A percentile compares a stretch with the other conserved stretches of the same genome.
These are phyloP conservation scores for Eustalomyia histrio DNA, from an alignment of 2,888 invertebrate genomes.

Conservation along the genomic window DNA sequence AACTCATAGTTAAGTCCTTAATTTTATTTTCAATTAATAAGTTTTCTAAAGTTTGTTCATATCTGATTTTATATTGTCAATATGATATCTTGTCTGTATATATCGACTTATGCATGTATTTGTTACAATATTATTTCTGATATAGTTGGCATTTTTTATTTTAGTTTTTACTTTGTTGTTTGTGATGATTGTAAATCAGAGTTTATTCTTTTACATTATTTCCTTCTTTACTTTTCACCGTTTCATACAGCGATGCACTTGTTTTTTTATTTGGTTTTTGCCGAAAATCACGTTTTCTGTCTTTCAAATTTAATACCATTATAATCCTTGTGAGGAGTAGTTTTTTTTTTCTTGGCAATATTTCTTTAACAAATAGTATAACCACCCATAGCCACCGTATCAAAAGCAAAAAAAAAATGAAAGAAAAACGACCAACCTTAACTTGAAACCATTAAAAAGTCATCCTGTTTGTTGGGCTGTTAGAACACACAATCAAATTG, in stretches of 20 bases:
- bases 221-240: slow-evolving; percentile 17
- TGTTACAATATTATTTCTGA: slow-evolving; percentile 27
- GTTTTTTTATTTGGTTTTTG: slow-evolving; percentile 58
- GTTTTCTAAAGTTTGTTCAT: slow-evolving; percentile 2
- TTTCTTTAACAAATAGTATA: slow-evolving; percentile 55
- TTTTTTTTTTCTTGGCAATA: slow-evolving; percentile 34
- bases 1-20: too few species aligned
- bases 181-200: slow-evolving; percentile 67
- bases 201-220: slow-evolving; percentile 41
- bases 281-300: slow-evolving; percentile 65
- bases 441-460: slow-evolving; percentile 61
- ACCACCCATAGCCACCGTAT: slow-evolving; percentile 62
- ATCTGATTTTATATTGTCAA: slow-evolving; percentile 26
- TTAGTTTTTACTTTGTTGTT: slow-evolving; percentile 28
- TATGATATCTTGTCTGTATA: slow-evolving; percentile 26
- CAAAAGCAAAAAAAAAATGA: slow-evolving; percentile 23
- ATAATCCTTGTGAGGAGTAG: slow-evolving; percentile 47
- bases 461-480: slow-evolving; percentile 37
- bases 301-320: slow-evolving; percentile 56
- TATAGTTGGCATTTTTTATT: slow-evolving; percentile 43
- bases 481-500: slow-evolving; percentile 10
- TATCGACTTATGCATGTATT: background rate
- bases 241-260: slow-evolving; percentile 55
- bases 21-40: too few species aligned
- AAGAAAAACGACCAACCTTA: slow-evolving; percentile 58